Evolutionary conservation across 2,888 invertebrate species (phyloP).

Genomic region (Dorcus parallelipipedus): DNA sequence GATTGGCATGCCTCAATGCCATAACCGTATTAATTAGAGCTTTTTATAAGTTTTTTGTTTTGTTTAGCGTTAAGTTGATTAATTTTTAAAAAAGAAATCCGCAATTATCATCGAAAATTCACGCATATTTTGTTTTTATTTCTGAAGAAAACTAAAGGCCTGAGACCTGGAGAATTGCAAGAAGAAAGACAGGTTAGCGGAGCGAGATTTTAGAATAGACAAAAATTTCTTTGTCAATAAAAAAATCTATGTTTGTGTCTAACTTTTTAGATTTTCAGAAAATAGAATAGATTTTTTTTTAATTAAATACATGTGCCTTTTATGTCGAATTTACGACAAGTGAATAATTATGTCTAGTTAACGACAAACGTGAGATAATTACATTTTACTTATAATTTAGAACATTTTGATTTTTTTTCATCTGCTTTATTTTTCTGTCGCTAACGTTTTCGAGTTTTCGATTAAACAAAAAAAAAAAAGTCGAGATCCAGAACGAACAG

Average conservation of each 20-base stretch:
- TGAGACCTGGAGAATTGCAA: slow-evolving; percentile 78
- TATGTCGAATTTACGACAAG: slow-evolving; percentile 14
- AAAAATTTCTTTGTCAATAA: slow-evolving; percentile 25
- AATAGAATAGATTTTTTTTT: slow-evolving; percentile 12
- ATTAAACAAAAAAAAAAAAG: slow-evolving; percentile 8
- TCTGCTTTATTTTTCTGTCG: slow-evolving; percentile 16
- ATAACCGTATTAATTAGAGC: slow-evolving; percentile 21
- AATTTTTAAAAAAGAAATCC: neutral
- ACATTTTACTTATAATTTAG: no score
- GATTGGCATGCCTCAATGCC: slow-evolving; percentile 15
- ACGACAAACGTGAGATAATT: slow-evolving; percentile 2
- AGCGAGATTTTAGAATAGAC: slow-evolving; percentile 20
- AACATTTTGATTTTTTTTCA: slow-evolving; percentile 7
- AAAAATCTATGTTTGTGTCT: slow-evolving; percentile 46
- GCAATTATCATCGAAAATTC: neutral
- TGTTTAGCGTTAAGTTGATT: slow-evolving; percentile 8
- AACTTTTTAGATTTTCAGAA: slow-evolving; percentile 30
- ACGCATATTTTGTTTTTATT: slow-evolving; percentile 51
- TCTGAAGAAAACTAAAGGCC: slow-evolving; percentile 65
- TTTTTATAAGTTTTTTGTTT: slow-evolving; percentile 33
- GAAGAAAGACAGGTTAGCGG: slow-evolving; percentile 30
- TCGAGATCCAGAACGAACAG: slow-evolving; percentile 10
- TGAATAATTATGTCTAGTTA: slow-evolving; percentile 12
- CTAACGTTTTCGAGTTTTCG: slow-evolving; percentile 16
- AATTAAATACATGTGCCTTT: slow-evolving; percentile 13